phyloP scores from a whole-genome alignment of 2,888 invertebrate genomes.

The Cephonodes hylas region DNA sequence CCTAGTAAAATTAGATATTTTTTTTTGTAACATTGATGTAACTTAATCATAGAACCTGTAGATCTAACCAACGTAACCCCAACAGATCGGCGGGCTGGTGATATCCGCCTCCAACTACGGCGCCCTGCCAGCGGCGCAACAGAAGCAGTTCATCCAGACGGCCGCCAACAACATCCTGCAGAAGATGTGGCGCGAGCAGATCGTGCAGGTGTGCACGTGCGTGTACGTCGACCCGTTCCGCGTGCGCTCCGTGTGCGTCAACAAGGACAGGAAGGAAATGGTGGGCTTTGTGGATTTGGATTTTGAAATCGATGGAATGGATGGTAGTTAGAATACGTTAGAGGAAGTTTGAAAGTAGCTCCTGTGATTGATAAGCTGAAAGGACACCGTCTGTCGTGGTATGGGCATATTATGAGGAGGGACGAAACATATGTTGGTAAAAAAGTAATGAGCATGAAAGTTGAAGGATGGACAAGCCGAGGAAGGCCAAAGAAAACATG shows the following conservation, averaged over 20 bases:
- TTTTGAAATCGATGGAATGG: background rate
- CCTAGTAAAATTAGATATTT: too few species aligned
- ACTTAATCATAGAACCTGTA: too few species aligned
- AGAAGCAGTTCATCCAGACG: slow-evolving; percentile 82
- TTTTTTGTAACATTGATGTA: too few species aligned
- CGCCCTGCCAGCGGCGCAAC: slow-evolving; percentile 76
- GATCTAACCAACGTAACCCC: background rate
- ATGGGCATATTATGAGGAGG: too few species aligned
- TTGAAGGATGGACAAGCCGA: too few species aligned
- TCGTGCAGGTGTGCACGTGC: slow-evolving; percentile 73
- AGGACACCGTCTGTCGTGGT: too few species aligned
- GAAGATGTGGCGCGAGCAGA: slow-evolving; percentile 51
- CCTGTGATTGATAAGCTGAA: too few species aligned
- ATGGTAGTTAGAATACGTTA: too few species aligned
- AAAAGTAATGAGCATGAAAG: too few species aligned
- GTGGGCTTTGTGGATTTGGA: slow-evolving; percentile 37
- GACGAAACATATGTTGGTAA: too few species aligned
- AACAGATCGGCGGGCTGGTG: slow-evolving; percentile 83
- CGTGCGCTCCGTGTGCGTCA: slow-evolving; percentile 56
- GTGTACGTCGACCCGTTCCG: slow-evolving; percentile 51
- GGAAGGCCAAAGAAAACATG: too few species aligned
- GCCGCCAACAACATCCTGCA: slow-evolving; percentile 70
- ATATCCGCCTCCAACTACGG: slow-evolving; percentile 83
- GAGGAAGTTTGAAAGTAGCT: too few species aligned
- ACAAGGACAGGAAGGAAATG: slow-evolving; percentile 59